Evolutionary conservation across 2,888 invertebrate genomes (phyloP), one percentile per base, ranked within the genome.

Genomic region (Protodeltote pygarga): DNA sequence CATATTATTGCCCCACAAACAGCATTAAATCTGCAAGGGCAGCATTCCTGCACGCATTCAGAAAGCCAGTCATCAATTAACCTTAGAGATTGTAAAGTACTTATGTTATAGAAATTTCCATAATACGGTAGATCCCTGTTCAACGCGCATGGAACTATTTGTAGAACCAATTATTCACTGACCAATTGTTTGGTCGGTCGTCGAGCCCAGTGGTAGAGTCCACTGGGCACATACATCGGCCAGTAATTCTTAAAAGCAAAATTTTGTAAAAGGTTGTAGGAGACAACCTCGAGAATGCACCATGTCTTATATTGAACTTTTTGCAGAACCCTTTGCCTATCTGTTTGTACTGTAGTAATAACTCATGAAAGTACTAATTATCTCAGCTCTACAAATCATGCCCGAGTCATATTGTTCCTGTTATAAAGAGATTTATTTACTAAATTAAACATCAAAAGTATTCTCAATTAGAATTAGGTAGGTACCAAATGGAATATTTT

Each of bases 1-100:
- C 66, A 71, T 78, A 74, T 75, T 73, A 78, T 75, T 76, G 69
- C 74, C 71, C 71, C 71, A 74, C 73, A 73, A 76, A 75, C 66
- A 75, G 60, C 65, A 71, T 72, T 75, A 81, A 88, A 89, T 89
- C 88, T 81, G 77, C 83, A 81, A 81, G 70, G 75, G 73, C 78
- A 74, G 74, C 88, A 87, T 89, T 85, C 89, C 80, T 80, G 82
- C 90, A 89, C 89, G 89, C 79, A 79, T 77, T 77, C 67, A 65
- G 68, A 69, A 76, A 75, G 71, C 72, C 81, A 76, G 71, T 77
- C 79, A 84, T 85, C 86, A 84, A 86, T 87, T 85, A 84, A 79
- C 77, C 73, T 79, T 68, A 75, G 67, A 73, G 69, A 68, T n/a
- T 63, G 46, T 62, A 65, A 71, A 65, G 70, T 73, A 71, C 65